Conservation (phyloP, 2,113 vertebrate species). For the Ophthalmolycus amberensis region DNA sequence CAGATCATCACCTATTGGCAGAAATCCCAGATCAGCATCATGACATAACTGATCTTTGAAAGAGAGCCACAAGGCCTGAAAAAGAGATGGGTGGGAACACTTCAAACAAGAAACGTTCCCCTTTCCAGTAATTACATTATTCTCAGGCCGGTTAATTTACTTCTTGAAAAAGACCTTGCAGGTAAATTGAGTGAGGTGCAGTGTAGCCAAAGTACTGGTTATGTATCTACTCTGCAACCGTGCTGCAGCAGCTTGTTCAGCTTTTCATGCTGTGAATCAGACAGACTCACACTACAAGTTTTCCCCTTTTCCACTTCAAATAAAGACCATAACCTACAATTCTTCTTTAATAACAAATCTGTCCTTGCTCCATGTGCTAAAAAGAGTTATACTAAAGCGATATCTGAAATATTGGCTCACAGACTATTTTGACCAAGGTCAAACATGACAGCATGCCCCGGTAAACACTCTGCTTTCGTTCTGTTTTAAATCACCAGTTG, state of each 20-base stretch:
- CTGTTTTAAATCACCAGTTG: not conserved
- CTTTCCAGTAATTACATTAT: not conserved
- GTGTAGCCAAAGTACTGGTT: slow-evolving; percentile 10
- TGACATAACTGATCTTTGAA: slow-evolving; percentile 10
- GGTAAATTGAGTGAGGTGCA: not conserved
- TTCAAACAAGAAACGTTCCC: not conserved
- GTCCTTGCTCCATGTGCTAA: not conserved
- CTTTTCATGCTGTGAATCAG: slow-evolving; percentile 12
- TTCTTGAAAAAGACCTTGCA: slow-evolving; percentile 5
- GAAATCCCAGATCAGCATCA: slow-evolving; percentile 24
- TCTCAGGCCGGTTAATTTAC: not conserved
- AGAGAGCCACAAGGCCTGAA: slow-evolving; percentile 15
- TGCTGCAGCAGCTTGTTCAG: slow-evolving; percentile 20
- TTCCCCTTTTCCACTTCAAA: not conserved
- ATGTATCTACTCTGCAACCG: slow-evolving; percentile 20
- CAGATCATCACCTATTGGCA: slow-evolving; percentile 32
- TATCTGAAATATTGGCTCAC: not conserved
- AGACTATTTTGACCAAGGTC: slow-evolving; percentile 11
- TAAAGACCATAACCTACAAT: not conserved
- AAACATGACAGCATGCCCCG: slow-evolving; percentile 13
- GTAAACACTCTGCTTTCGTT: slow-evolving; percentile 18
- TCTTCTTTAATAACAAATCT: slow-evolving; percentile 9
- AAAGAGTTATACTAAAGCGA: not conserved
- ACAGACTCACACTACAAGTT: slow-evolving; percentile 2
- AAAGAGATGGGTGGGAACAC: not conserved